phyloP scores from a whole-genome alignment of 2,888 invertebrate genomes.

The Cryptus armator region DNA sequence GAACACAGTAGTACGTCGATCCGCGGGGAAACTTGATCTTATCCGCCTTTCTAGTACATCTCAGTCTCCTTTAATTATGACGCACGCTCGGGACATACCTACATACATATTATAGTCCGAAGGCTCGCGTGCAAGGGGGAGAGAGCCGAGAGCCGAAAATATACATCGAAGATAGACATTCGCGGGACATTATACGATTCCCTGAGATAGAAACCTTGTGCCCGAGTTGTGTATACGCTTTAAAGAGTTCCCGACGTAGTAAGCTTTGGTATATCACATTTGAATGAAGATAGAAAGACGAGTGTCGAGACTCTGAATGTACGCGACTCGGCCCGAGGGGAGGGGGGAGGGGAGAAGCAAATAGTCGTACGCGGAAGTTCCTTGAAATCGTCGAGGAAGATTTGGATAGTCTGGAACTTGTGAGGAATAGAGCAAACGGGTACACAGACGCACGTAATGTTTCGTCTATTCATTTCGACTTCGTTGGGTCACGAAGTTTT shows the following conservation, averaged over 20 bases:
- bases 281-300: slow-evolving; percentile 11
- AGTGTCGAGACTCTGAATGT: slow-evolving; percentile 5
- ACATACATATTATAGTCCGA: slow-evolving; percentile 33
- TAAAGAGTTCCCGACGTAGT: not conserved
- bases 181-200: slow-evolving; percentile 45
- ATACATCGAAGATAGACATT: slow-evolving; percentile 53
- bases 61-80: slow-evolving; percentile 58
- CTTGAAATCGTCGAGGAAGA: slow-evolving; percentile 17
- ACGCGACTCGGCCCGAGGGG: not conserved
- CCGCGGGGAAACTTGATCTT: slow-evolving; percentile 45
- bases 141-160: slow-evolving; percentile 42
- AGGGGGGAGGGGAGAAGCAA: not conserved
- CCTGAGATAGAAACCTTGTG: slow-evolving; percentile 36
- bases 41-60: slow-evolving; percentile 48
- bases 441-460: not conserved
- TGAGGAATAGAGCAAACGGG: not conserved
- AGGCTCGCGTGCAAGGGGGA: slow-evolving; percentile 25
- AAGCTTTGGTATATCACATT: slow-evolving; percentile 1
- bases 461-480: not conserved
- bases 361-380: slow-evolving; percentile 32
- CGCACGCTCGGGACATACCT: slow-evolving; percentile 52
- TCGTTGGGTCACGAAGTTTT: not conserved
- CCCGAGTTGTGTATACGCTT: slow-evolving; percentile 20
- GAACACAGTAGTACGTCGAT: slow-evolving; percentile 23
- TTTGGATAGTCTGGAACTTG: not conserved